A percentile compares a stretch with the other conserved stretches of the same genome.
These are phyloP conservation scores for Morone chrysops DNA, from an alignment of 2,113 vertebrate species.

Conservation along the genomic window DNA sequence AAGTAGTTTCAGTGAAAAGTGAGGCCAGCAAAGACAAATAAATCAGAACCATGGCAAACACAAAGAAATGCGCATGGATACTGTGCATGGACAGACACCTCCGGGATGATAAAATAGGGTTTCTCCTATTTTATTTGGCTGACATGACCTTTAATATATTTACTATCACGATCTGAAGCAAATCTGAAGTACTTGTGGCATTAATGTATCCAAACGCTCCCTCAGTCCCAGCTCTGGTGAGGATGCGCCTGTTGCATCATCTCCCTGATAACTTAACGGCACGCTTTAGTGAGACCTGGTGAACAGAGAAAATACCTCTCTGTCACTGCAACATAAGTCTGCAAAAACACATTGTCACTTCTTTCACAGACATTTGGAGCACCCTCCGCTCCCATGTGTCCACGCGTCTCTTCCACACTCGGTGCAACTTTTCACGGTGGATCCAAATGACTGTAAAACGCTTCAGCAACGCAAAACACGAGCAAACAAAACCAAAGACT, in stretches of 20 bases:
- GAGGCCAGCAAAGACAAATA: not conserved
- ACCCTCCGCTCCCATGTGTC: not conserved
- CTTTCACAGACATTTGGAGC: not conserved
- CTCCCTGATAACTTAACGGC: not conserved
- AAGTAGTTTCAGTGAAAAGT: too few relatives aligned
- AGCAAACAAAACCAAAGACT: accelerated
- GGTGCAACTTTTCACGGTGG: not conserved
- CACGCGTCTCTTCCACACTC: not conserved
- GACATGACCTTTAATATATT: not conserved
- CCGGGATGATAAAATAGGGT: not conserved
- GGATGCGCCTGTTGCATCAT: constrained; percentile 49
- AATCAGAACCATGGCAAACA: not conserved
- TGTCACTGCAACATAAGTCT: not conserved
- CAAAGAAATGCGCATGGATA: not conserved
- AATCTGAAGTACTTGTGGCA: not conserved
- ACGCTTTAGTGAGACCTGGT: not conserved
- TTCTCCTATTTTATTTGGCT: not conserved
- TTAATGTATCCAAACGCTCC: not conserved
- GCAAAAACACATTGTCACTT: not conserved
- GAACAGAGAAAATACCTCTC: not conserved
- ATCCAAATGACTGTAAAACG: not conserved
- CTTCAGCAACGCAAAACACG: not conserved
- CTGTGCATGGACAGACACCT: not conserved
- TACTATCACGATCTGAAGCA: not conserved
- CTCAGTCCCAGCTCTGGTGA: not conserved